Evolutionary conservation across 2,888 invertebrate genomes (phyloP), one percentile per base, ranked within the genome.

Genomic region (Hirtodrosophila trivittata): DNA sequence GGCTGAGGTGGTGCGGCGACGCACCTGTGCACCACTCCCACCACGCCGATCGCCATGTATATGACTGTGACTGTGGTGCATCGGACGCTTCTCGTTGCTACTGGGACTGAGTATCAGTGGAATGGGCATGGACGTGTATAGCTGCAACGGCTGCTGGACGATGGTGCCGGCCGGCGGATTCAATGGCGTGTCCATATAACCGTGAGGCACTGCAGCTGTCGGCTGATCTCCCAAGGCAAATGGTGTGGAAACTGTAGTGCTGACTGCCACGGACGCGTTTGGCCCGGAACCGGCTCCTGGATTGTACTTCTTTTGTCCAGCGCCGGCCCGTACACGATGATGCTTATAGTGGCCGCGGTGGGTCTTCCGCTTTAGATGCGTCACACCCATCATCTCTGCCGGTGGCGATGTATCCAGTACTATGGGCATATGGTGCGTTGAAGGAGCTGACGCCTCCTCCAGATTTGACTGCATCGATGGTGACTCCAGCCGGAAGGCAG

Each of bases 61-160:
- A 42, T 87, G 87, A 18, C 85, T 57, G 59, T 74, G 71, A 47
- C 72, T 70, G 51, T 87, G 87, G 43, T 86, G 88, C 8, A 49
- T 38, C 1, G 87, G 77, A n/a, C 87, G 77, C 58, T 87, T 88
- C 59, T 89, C 88, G 10, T 77, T 82, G 28, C 87, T 88, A 51
- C 87, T 77, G 18, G 89, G 89, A 65, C 88, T 89, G 9, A 89
- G 76, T 25, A 89, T 88, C 56, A 89, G 59, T 0, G 89, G 89
- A 45, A 89, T 89, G 52, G 89, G 89, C 84, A 89, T 89, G 9
- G 89, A 88, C 25, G 89, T 89, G 65, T 85, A 88, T 0, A 84
- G 75, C 43, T 88, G 85, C 41, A 86, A 46, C 3, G 81, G 85
- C 35, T 70, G 71, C 35, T 83, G 81, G 6, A 83, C 30, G 9